Evolutionary conservation across 2,797 vertebrate species (phyloP), one percentile per base, ranked within the genome.

Genomic region (Hyperoplus immaculatus): DNA sequence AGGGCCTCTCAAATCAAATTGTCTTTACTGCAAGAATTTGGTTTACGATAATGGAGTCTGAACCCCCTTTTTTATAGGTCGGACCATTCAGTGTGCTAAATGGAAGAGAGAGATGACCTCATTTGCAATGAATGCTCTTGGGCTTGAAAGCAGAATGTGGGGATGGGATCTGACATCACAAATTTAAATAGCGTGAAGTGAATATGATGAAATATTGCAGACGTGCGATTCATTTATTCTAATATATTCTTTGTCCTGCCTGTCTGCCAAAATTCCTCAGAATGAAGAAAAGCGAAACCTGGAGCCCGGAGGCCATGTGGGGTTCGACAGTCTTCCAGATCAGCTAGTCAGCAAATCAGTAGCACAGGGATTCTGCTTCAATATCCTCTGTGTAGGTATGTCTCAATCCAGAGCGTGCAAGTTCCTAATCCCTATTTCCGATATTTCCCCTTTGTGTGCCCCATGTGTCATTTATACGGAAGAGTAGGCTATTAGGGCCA

Each of bases 381-480:
- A 99, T 92, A 97, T 99, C 93, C 97, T 99, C 81, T 99, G 98
- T 75, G 96, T 99, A 77, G 98, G 98, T 99, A 94, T 85, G 98
- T 89, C 71, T 81, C 49, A 64, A 72, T 36, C 18, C 65, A 36
- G 18, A 58, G 57, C 29, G 29, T 29, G 29, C 14, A 54, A 46
- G 38, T 18, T 43, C 38, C 15, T 29, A 21, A 61, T 56, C 41
- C 21, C 29, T 29, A 29, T 29, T 29, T 68, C 38, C 18, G 49
- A 7, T 50, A 10, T 60, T 42, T 67, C 7, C 12, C 36, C 16
- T 36, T 82, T 16, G 6, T 66, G 29, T 56, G 21, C 21, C 9
- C 8, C 11, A 0, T 38, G 21, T 46, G 50, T 29, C 43, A 29
- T 46, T 65, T 56, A 29, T 29, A 29, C 29, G 29, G 29, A 29